Percentiles rank a stretch among this genome's conserved stretches.
These are phyloP conservation scores for Notechis scutatus DNA, from an alignment of 2,113 vertebrate genomes.

Conservation along the genomic window DNA sequence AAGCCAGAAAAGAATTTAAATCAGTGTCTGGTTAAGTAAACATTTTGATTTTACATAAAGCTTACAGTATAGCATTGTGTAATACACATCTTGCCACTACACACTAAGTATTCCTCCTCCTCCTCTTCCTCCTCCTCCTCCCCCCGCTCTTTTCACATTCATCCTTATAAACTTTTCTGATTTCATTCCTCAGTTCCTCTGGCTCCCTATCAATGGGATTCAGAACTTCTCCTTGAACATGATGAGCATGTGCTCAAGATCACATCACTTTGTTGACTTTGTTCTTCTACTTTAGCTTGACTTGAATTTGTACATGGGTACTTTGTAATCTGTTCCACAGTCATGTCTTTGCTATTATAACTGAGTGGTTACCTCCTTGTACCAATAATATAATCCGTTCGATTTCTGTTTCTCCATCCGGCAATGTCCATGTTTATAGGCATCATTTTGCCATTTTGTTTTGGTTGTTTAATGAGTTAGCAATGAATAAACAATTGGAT, in stretches of 20 bases:
- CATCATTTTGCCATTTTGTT: neutral
- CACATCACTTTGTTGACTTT: neutral
- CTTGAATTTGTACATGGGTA: neutral
- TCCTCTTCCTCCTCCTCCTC: neutral
- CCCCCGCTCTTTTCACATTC: neutral
- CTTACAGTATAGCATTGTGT: neutral
- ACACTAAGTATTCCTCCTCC: neutral
- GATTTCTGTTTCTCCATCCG: neutral
- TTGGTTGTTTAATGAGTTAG: neutral
- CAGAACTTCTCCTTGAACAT: neutral
- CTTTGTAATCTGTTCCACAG: neutral
- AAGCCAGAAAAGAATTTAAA: neutral
- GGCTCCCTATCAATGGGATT: neutral
- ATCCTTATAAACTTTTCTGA: neutral
- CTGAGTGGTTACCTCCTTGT: neutral
- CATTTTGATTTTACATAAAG: neutral
- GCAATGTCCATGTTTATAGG: neutral
- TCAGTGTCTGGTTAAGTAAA: neutral
- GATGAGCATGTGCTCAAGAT: neutral
- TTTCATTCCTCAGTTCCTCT: neutral
- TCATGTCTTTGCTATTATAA: neutral
- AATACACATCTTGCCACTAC: neutral
- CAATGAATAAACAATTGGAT: neutral
- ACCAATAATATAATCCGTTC: neutral
- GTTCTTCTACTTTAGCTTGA: neutral